phyloP scores from a whole-genome alignment of 2,113 vertebrate species.

The Oxyruncus cristatus region DNA sequence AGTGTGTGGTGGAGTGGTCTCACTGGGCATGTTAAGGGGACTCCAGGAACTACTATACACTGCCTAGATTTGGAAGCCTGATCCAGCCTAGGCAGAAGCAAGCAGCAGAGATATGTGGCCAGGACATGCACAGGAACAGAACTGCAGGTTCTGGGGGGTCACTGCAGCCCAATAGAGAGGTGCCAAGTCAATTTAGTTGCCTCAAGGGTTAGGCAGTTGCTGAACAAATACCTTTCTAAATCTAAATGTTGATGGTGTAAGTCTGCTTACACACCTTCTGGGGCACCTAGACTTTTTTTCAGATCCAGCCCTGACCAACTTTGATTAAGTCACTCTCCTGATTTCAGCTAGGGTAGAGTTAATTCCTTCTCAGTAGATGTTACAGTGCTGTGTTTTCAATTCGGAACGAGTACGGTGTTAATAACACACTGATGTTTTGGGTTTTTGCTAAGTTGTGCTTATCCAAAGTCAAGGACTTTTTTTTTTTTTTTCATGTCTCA shows the following conservation, averaged over 20 bases:
- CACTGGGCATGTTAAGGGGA: neutral
- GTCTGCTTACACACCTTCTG: neutral
- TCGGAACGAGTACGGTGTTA: neutral
- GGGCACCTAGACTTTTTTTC: neutral
- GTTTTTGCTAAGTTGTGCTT: neutral
- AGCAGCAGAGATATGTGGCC: neutral
- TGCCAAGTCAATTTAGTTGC: neutral
- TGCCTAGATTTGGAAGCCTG: neutral
- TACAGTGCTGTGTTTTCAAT: neutral
- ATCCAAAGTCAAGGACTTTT: neutral
- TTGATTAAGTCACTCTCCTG: neutral
- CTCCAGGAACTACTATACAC: neutral
- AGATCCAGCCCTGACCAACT: neutral
- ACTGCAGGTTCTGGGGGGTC: neutral
- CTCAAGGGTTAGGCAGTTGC: neutral
- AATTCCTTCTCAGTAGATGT: neutral
- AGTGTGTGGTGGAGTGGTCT: neutral
- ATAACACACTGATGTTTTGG: neutral
- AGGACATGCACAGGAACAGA: neutral
- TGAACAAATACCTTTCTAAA: neutral
- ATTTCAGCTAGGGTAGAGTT: neutral
- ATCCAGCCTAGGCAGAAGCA: neutral
- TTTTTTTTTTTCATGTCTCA: neutral
- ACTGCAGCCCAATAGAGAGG: neutral
- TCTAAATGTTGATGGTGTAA: neutral